Conservation (phyloP, 1,140 invertebrate genomes). For the Pseudomyrmex pallidus region DNA sequence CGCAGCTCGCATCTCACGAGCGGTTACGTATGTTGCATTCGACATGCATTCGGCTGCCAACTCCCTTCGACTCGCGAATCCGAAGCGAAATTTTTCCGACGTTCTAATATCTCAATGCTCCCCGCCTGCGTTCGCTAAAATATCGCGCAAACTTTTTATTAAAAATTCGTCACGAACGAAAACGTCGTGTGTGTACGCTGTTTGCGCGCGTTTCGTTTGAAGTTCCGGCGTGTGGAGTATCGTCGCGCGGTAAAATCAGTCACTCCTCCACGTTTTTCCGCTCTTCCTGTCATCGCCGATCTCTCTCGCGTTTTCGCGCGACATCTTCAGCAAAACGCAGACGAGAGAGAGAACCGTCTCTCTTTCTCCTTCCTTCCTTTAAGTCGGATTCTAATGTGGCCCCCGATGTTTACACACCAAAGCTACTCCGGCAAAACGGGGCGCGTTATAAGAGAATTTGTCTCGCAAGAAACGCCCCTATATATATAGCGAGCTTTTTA, state of each 20-base stretch:
- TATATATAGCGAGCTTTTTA: conserved; percentile 71
- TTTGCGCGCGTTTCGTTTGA: conserved; percentile 9
- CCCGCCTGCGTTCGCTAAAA: background rate
- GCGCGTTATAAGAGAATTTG: conserved; percentile 55
- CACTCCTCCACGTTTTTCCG: background rate
- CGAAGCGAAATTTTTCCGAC: conserved; percentile 28
- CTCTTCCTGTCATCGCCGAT: background rate
- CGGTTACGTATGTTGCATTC: conserved; percentile 24
- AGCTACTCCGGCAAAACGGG: conserved; percentile 25
- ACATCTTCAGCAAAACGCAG: conserved; percentile 44
- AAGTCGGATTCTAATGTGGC: conserved; percentile 24
- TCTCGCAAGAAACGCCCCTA: conserved; percentile 56
- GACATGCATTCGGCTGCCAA: conserved; percentile 26
- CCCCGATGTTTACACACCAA: conserved; percentile 48
- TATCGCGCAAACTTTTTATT: conserved; percentile 42
- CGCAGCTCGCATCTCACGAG: conserved; percentile 18
- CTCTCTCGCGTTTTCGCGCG: conserved; percentile 13
- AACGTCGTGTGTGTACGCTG: background rate
- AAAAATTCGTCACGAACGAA: background rate
- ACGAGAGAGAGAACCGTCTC: conserved; percentile 21
- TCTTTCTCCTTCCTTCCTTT: conserved; percentile 21
- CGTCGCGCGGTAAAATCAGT: conserved; percentile 46
- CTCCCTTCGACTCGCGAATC: conserved; percentile 1
- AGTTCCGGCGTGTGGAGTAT: conserved; percentile 16
- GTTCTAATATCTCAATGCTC: conserved; percentile 27